Evolutionary conservation across 2,888 invertebrate species (phyloP), one percentile per base, ranked within the genome.

Genomic region (Scaeva pyrastri): DNA sequence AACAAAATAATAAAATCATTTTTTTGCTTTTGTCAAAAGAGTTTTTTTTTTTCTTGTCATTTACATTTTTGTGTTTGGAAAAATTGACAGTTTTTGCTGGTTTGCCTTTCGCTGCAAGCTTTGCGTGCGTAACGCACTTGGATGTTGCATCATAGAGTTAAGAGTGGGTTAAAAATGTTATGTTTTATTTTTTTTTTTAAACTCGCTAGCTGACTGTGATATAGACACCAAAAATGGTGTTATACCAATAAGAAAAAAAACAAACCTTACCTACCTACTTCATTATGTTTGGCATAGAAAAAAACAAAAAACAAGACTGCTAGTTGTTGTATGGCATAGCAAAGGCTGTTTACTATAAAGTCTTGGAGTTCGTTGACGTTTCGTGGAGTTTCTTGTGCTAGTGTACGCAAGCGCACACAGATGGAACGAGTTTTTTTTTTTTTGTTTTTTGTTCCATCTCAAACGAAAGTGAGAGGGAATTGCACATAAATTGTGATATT

Each of bases 381-480:
- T 78, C 16, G 48, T 66, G 16, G n/a, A 52, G n/a, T 68, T 66
- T 73, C 43, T 50, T 52, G 23, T 66, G 74, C 55, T 70, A 73
- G 73, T 66, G 85, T 84, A 78, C 75, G 82, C 81, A 70, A 71
- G 90, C 77, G 79, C 90, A 90, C 74, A 79, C 86, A 80, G 74
- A 87, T 77, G 87, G 88, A 89, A 88, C 91, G 89, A 91, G 91
- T 92, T 91, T 68, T 26, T 58, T 39, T 66, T 64, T 64, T 7
- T 41, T 66, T 64, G 45, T 7, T 41, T 64, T 26, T 43, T 31
- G 31, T 31, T 8, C 31, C 31, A 31, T 62, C 12, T 90, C 88
- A 89, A 91, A 91, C 89, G 92, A 92, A 92, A 92, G 93, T 92
- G 92, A 92, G 92, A 92, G 92, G 92, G 90, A 89, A 88, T 87